These are phyloP conservation scores for Heliconius hermathena DNA, from an alignment of 1,140 invertebrate species.

Conservation along the genomic window DNA sequence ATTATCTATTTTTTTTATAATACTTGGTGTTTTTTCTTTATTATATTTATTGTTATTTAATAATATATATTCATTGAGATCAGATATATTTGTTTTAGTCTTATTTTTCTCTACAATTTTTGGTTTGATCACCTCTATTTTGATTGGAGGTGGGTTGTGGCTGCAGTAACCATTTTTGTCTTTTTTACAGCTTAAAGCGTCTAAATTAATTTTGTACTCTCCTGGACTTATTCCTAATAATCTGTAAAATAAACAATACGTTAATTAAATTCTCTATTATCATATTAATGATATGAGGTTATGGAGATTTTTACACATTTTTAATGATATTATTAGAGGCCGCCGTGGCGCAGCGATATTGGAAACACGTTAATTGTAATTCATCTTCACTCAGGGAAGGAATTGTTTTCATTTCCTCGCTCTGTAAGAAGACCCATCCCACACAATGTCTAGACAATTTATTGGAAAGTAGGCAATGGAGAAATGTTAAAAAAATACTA, in stretches of 20 bases:
- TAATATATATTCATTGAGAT: constrained; percentile 17
- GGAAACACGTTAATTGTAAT: too few relatives aligned
- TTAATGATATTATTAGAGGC: too few relatives aligned
- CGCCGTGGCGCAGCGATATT: too few relatives aligned
- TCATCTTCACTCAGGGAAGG: too few relatives aligned
- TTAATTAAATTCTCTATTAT: too few relatives aligned
- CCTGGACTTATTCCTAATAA: constrained; percentile 69
- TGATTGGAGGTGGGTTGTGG: constrained; percentile 57
- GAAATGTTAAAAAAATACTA: background rate
- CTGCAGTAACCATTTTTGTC: constrained; percentile 65
- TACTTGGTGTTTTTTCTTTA: constrained; percentile 41
- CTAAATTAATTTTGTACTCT: constrained; percentile 67
- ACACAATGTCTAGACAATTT: background rate
- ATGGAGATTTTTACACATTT: too few relatives aligned
- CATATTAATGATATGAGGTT: too few relatives aligned
- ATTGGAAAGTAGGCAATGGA: background rate
- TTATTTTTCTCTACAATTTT: constrained; percentile 29
- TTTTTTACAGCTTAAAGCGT: constrained; percentile 66
- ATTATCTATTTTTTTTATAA: constrained; percentile 45
- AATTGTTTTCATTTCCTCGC: too few relatives aligned
- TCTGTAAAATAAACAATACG: constrained; percentile 46
- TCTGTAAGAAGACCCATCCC: too few relatives aligned
- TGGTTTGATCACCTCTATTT: constrained; percentile 32
- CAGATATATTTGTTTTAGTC: constrained; percentile 11
- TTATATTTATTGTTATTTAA: constrained; percentile 26